Evolutionary conservation across 2,113 vertebrate species (phyloP).

Genomic region (Rhizomys pruinosus): DNA sequence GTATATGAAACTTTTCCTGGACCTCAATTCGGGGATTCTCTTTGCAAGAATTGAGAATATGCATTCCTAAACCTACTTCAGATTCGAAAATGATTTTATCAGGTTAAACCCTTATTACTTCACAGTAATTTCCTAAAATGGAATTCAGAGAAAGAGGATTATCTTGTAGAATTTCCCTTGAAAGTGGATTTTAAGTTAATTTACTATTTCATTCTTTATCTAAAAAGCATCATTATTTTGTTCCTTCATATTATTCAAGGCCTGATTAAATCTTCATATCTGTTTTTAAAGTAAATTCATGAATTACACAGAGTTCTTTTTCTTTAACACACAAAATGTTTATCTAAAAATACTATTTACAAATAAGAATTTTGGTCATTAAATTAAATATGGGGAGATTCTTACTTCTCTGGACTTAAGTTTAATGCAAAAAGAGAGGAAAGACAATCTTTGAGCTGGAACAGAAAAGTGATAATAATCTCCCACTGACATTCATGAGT

Average conservation of each 20-base stretch:
- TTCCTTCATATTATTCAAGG: not conserved
- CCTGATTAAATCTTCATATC: not conserved
- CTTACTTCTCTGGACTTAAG: not conserved
- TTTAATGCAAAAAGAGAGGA: slow-evolving; percentile 2
- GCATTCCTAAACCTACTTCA: not conserved
- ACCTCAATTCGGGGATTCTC: not conserved
- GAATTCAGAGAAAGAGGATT: not conserved
- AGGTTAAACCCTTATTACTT: not conserved
- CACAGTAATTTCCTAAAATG: not conserved
- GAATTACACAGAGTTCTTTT: not conserved
- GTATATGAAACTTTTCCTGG: not conserved
- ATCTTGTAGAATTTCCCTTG: not conserved
- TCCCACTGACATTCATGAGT: not conserved
- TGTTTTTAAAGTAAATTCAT: not conserved
- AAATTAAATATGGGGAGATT: not conserved
- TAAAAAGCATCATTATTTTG: not conserved
- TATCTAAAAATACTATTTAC: not conserved
- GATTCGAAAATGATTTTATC: not conserved
- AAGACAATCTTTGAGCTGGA: slow-evolving; percentile 1
- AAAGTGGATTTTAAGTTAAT: not conserved
- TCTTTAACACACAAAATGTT: not conserved
- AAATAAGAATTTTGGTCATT: not conserved
- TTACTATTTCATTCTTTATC: not conserved
- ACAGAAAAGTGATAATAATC: not conserved
- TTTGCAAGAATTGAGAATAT: not conserved